Evolutionary conservation across 2,113 vertebrate species (phyloP).

Genomic region (Caretta caretta): DNA sequence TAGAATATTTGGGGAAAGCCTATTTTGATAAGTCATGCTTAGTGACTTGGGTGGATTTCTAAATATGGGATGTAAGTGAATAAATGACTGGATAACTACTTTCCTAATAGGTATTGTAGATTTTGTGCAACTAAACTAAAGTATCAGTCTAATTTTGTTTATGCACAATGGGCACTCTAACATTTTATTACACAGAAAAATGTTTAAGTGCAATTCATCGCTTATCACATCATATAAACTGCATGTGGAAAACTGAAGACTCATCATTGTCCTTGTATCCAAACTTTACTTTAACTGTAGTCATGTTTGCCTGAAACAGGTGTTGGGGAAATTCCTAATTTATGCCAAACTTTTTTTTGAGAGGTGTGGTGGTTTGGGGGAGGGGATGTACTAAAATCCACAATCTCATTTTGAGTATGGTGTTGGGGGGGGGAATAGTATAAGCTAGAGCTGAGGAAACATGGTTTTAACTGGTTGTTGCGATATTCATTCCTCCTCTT

Average conservation of each 20-base stretch:
- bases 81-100: constrained; percentile 62
- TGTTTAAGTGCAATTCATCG: neutral
- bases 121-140: constrained; percentile 62
- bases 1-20: constrained; percentile 19
- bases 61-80: constrained; percentile 40
- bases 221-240: neutral
- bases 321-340: neutral
- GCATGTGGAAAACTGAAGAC: neutral
- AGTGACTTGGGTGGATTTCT: constrained; percentile 34
- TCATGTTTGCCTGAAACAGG: neutral
- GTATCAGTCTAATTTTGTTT: constrained; percentile 71
- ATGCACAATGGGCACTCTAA: constrained; percentile 38
- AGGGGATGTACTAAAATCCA: neutral
- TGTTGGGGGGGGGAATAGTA: neutral
- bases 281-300: neutral
- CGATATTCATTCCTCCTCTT: neutral
- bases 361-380: neutral
- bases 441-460: neutral
- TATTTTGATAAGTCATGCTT: constrained; percentile 23
- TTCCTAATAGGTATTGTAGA: constrained; percentile 33
- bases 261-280: neutral
- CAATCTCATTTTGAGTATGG: fast-evolving
- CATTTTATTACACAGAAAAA: constrained; percentile 34
- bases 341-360: neutral
- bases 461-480: neutral